These are phyloP conservation scores for Catocala fraxini DNA, from an alignment of 2,888 invertebrate species.

Conservation along the genomic window DNA sequence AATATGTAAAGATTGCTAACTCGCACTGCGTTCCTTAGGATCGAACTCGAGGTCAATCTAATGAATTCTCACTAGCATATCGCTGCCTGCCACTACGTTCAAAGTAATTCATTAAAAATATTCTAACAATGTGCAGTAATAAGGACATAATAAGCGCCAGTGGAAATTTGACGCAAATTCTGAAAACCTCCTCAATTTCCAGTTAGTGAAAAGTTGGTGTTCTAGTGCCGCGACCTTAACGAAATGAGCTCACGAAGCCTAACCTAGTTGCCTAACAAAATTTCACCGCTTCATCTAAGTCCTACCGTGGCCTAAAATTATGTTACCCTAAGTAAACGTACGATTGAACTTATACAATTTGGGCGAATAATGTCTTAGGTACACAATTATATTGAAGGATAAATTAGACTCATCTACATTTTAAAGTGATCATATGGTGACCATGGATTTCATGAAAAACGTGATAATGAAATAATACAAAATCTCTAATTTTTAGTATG, in stretches of 20 bases:
- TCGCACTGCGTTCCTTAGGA: too few species aligned
- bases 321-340: slow-evolving; percentile 31
- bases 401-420: slow-evolving; percentile 30
- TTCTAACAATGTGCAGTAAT: too few species aligned
- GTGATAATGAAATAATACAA: too few species aligned
- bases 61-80: too few species aligned
- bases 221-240: not conserved
- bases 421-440: slow-evolving; percentile 26
- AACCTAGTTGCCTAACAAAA: slow-evolving; percentile 7
- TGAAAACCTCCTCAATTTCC: not conserved
- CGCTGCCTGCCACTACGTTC: too few species aligned
- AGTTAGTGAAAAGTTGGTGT: not conserved
- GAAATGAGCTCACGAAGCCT: not conserved
- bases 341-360: slow-evolving; percentile 48
- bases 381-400: slow-evolving; percentile 32
- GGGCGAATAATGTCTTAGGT: slow-evolving; percentile 31
- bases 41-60: too few species aligned
- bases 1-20: too few species aligned
- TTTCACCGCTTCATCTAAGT: slow-evolving; percentile 17
- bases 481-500: too few species aligned
- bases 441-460: slow-evolving; percentile 20
- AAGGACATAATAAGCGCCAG: too few species aligned
- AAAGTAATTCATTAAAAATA: too few species aligned
- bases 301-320: slow-evolving; percentile 25
- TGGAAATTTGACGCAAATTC: not conserved